Evolutionary conservation across 2,113 vertebrate genomes (phyloP).

Genomic region (Martes martes): DNA sequence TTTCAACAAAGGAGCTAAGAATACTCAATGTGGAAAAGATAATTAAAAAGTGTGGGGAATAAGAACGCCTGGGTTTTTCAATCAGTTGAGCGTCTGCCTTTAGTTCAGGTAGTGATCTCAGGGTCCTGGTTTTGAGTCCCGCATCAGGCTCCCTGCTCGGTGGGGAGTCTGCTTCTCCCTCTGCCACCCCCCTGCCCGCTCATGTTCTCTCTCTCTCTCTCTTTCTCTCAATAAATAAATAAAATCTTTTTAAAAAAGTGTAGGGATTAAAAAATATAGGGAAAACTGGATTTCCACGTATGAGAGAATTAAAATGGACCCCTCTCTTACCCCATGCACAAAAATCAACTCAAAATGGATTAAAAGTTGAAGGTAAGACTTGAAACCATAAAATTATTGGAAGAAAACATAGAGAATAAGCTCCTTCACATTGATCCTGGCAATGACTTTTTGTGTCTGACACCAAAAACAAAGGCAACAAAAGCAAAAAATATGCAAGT

Average conservation of each 20-base stretch:
- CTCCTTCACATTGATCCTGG: neutral
- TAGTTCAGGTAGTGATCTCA: neutral
- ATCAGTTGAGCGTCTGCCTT: neutral
- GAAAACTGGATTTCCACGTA: neutral
- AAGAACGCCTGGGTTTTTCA: neutral
- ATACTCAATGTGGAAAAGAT: neutral
- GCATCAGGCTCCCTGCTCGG: neutral
- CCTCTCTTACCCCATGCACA: neutral
- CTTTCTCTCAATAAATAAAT: no score
- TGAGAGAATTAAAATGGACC: neutral
- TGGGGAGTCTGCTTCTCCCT: neutral
- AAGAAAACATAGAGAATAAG: neutral
- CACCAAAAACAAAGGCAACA: neutral
- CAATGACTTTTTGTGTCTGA: neutral
- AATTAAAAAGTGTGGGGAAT: neutral
- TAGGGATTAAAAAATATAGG: neutral
- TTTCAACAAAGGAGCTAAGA: neutral
- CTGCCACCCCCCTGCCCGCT: neutral
- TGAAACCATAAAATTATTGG: neutral
- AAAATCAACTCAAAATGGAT: neutral
- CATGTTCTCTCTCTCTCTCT: neutral
- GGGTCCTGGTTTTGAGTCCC: neutral
- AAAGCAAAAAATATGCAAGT: neutral
- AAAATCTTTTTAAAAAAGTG: neutral
- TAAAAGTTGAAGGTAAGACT: neutral